Base-by-base conservation (phyloP, 2,888 invertebrate species). In the Drosophila cognata region DNA sequence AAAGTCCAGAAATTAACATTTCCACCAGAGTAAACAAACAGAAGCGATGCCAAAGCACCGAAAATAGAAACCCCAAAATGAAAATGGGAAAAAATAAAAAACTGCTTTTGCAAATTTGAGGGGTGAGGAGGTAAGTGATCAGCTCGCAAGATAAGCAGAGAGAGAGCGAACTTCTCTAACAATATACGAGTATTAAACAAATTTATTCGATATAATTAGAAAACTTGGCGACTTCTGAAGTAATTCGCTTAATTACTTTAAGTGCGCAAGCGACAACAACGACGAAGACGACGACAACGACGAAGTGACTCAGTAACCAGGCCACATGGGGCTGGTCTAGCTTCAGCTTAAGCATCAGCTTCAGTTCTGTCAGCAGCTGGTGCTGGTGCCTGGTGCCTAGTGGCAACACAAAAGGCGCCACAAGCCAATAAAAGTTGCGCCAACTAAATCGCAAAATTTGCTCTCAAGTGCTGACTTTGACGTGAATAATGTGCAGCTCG, bases 131-230 rank as follows among this genome's bases (percentile, higher is more conserved):
- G 50, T 71, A 52, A 65, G 33, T 51, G 50, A 64, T 61, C 50
- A n/a, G 16, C 57, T 51, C 33, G 60, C 35, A 21, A 66, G 71
- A 74, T 50, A 66, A 36, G 52, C 50, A 18, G 46, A 28, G n/a
- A 3, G 38, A 52, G 41, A 48, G 6, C 29, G 53, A 43, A 57
- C 62, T 65, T 50, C 64, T 69, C 58, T 53, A 35, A 56, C 69
- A 62, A 72, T 65, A 71, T 65, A 74, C 72, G 64, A 77, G 87
- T 80, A 85, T 91, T 88, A 89, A 91, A 80, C 85, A 82, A 90
- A 87, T 90, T 90, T 91, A 89, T 87, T 90, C 88, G 87, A 90
- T 88, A 91, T 91, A 91, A 87, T 87, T 89, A 88, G 90, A 88
- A 86, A 88, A 87, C 91, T 87, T 87, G 90, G 86, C 86, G 90